Evolutionary conservation across 2,888 invertebrate species (phyloP), one percentile per base, ranked within the genome.

Genomic region (Chrysopilus asiliformis): DNA sequence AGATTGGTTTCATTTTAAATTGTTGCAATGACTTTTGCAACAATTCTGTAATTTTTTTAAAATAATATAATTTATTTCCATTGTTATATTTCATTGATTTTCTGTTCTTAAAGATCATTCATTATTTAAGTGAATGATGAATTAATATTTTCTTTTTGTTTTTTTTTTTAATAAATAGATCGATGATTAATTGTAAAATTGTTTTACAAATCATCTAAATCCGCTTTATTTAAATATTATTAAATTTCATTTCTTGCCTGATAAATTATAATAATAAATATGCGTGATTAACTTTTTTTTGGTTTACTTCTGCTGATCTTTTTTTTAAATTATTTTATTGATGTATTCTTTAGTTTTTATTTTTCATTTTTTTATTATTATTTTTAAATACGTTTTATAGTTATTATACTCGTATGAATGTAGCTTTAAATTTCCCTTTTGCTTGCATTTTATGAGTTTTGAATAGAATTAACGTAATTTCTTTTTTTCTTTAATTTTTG

Each of bases 1-100:
- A 25, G 29, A 36, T 38, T 30, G 31, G 27, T 35, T 39, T 36
- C 31, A 29, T 39, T 26, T 35, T 35, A 32, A 33, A 27, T 44
- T 41, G 29, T 39, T 41, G 37, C 34, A 39, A 37, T 41, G 42
- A 35, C 39, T 24, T 37, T 38, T 39, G 40, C 49, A 54, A n/a
- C n/a, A n/a, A 51, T 51, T 56, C 53, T 53, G 53, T 55, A 54
- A 54, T 56, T 51, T 48, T 53, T 53, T 53, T 52, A 51, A 45
- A 50, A 47, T 51, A 41, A 45, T 45, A 41, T 47, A n/a, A n/a
- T n/a, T n/a, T n/a, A n/a, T n/a, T n/a, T n/a, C n/a, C n/a, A n/a
- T n/a, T n/a, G n/a, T n/a, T n/a, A 36, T 40, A 12, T 19, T 27
- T 17, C 13, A 25, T 32, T 24, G 13, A 32, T 12, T 32, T 16